Percentiles rank a stretch among this genome's conserved stretches.
Conservation (phyloP, 2,113 vertebrate genomes). For the Oncorhynchus masou region DNA sequence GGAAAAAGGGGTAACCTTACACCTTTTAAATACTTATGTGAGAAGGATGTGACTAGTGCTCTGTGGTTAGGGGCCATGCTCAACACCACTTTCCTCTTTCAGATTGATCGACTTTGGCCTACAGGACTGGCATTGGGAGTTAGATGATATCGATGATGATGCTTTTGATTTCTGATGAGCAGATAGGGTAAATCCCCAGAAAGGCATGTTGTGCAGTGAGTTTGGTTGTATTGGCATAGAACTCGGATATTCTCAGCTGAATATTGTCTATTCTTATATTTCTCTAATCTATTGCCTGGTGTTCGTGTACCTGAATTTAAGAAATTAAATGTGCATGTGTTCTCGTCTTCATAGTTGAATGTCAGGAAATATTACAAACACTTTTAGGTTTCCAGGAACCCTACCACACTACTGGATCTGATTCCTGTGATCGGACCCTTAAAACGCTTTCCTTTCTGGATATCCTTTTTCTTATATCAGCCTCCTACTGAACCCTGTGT, state of each 20-base stretch:
- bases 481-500: constrained; percentile 3
- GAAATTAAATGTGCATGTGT: no score
- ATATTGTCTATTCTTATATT: no score
- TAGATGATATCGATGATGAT: constrained; percentile 91
- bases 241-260: no score
- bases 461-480: neutral
- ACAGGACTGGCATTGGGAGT: constrained; percentile 94
- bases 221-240: constrained; percentile 16
- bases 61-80: neutral
- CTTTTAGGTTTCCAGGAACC: no score
- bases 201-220: constrained; percentile 50
- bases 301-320: no score
- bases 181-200: constrained; percentile 43
- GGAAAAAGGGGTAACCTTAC: neutral
- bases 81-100: constrained; percentile 76
- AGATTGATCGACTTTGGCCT: constrained; percentile 91
- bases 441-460: no score
- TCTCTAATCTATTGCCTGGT: no score
- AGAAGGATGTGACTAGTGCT: neutral
- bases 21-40: no score
- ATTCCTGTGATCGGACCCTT: no score
- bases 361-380: no score
- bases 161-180: constrained; percentile 93
- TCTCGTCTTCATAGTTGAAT: no score
- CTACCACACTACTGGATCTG: no score